Base-by-base conservation (phyloP, 2,888 invertebrate genomes). In the Stramonita haemastoma region DNA sequence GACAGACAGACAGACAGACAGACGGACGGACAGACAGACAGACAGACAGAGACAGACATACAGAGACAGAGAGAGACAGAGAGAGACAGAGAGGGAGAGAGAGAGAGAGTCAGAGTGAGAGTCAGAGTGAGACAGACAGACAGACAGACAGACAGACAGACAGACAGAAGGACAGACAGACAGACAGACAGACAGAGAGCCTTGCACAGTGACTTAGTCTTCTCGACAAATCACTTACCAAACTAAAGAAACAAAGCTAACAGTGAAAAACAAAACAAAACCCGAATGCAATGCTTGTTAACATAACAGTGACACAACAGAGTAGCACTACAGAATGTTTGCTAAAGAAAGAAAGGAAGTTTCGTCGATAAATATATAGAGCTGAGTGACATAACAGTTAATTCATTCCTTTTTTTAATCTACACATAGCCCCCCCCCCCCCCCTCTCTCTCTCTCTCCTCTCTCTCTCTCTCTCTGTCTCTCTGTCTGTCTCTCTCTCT, bases 41-140 rank as follows among this genome's bases (percentile, higher is more conserved):
- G 22, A 73, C 22, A 73, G 73, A 73, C 15, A 73, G 73, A 73
- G 73, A 73, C 15, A 73, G 73, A 73, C 22, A 73, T 13, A 73
- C 15, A 77, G 73, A 77, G 73, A 77, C 22, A 77, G n/a, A 77
- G n/a, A 77, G n/a, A 77, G 73, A 77, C 22, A 77, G n/a, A 77
- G 1, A 77, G 22, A n/a, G 22, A 77, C 4, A 77, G n/a, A 77
- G n/a, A 77, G 4, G 26, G n/a, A 77, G n/a, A 77, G n/a, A 77
- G 22, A 77, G n/a, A 77, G n/a, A 77, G n/a, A 77, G n/a, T 17
- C 4, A 77, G 73, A 73, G 73, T 17, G 73, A 73, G 73, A 73
- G 73, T 17, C 15, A 77, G 26, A n/a, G 29, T 5, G 73, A 29
- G 73, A 29, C 15, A n/a, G 26, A 77, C 4, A 77, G 73, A 77